phyloP scores from a whole-genome alignment of 2,797 vertebrate genomes.

The Caiman crocodilus region DNA sequence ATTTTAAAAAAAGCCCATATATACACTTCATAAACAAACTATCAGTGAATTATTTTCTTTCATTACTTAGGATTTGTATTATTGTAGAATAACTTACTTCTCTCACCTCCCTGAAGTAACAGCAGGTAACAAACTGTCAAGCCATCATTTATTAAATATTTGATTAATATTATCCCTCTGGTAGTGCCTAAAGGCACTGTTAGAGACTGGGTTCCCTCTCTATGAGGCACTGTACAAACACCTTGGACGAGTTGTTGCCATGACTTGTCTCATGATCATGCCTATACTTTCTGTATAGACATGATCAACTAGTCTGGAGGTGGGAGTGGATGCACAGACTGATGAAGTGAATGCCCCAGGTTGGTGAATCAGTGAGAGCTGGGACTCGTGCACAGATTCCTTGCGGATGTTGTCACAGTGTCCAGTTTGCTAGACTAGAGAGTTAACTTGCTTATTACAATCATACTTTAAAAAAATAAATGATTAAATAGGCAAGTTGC shows the following conservation, averaged over 20 bases:
- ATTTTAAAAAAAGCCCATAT: neutral
- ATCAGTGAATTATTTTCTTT: neutral
- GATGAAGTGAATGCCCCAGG: neutral
- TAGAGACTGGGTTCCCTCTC: neutral
- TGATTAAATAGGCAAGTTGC: neutral
- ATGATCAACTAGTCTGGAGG: neutral
- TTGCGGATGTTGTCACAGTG: neutral
- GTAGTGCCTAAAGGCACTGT: neutral
- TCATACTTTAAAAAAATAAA: neutral
- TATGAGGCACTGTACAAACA: neutral
- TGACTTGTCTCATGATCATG: neutral
- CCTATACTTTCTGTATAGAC: neutral
- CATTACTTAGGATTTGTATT: too few relatives aligned
- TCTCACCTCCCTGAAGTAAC: neutral
- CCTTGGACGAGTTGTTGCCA: neutral
- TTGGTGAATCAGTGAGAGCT: neutral
- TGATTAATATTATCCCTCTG: neutral
- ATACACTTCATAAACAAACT: neutral
- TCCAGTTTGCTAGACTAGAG: fast-evolving
- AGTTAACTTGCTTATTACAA: neutral
- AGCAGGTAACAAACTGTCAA: neutral
- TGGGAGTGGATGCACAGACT: neutral
- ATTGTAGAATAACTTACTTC: too few relatives aligned
- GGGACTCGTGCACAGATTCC: neutral
- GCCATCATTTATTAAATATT: neutral